Evolutionary conservation across 2,113 vertebrate genomes (phyloP), one percentile per base, ranked within the genome.

Genomic region (Pangasianodon hypophthalmus): DNA sequence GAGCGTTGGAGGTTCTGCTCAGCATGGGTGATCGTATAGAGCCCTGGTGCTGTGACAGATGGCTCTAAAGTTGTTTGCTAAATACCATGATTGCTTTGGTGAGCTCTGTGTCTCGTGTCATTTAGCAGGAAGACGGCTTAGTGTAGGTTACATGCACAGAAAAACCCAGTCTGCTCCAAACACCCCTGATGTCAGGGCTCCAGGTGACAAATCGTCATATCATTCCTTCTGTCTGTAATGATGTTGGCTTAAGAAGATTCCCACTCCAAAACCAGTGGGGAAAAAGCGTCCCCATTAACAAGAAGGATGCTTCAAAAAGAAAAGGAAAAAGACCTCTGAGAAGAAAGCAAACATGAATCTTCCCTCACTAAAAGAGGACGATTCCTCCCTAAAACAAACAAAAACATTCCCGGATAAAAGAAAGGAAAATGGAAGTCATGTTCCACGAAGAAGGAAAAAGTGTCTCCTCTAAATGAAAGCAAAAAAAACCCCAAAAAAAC

Each of bases 1-100:
- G 41, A 10, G 73, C 19, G 37, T 9, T 24, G 1, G 32, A 44
- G 75, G 44, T 48, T 48, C 44, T 29, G 75, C 75, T 79, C 21
- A 50, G 75, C 46, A 24, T 50, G 44, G 73, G 44, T 48, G 75
- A 79, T 50, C 1, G 11, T 80, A 50, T 7, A 80, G 77, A 80
- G 77, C 46, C 46, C 4, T 29, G 26, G 4, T 16, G 46, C 77
- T 50, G 77, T 50, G 77, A 80, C 77, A 80, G 77, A 80, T 80
- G 77, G 77, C 77, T 50, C 46, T 6, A 50, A 50, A n/a, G 29
- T 80, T 80, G 77, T 80, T 80, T 50, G 77, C 77, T 80, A 80
- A 80, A 80, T 50, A 80, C 24, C 26, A 29, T n/a, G 46, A 80
- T 29, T 80, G 77, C 26, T 52, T 77, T 29, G 24, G 77, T 80